Evolutionary conservation across 2,888 invertebrate genomes (phyloP), one percentile per base, ranked within the genome.

Genomic region (Ceraclea dissimilis): DNA sequence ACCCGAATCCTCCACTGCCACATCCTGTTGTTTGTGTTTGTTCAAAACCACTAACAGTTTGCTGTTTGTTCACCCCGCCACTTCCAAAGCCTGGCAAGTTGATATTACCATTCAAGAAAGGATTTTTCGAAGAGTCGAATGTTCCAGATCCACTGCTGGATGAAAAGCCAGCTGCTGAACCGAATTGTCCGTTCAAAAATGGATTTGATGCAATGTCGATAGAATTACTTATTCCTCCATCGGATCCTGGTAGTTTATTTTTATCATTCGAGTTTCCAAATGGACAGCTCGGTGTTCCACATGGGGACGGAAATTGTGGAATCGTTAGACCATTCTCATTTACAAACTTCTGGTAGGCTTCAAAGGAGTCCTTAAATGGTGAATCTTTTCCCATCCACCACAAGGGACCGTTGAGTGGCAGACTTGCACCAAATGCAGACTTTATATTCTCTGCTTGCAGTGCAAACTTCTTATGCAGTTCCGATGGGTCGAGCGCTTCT

Each of bases 301-400:
- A 60, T 10, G 66, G 60, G 13, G 62, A 58, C 55, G 55, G 46
- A 61, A 64, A 54, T 49, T 57, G 56, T 52, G 58, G 57, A 39
- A 65, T 61, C 6, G 63, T 61, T 49, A 67, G 66, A 46, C 67
- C 64, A 58, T 67, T 68, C 50, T 67, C 68, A 44, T 63, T 60
- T 6, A 67, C 62, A 62, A 71, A 72, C 60, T 69, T 69, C 58
- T 68, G 69, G 63, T 66, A 71, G 50, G 68, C 69, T 1, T 71
- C 72, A 56, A 70, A 68, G 1, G 73, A 69, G 51, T 70, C 72
- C 63, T 79, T 80, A 67, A 84, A 78, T 0, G 83, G 82, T 0
- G 80, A 80, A 62, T 82, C 71, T 21, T 78, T 70, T 58, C 74
- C 74, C 74, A 80, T 78, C 83, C 83, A 83, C 83, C 83, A 83